Percentiles rank a stretch among this genome's conserved stretches.
Conservation (phyloP, 2,797 vertebrate species). For the Macroramphosus scolopax region DNA sequence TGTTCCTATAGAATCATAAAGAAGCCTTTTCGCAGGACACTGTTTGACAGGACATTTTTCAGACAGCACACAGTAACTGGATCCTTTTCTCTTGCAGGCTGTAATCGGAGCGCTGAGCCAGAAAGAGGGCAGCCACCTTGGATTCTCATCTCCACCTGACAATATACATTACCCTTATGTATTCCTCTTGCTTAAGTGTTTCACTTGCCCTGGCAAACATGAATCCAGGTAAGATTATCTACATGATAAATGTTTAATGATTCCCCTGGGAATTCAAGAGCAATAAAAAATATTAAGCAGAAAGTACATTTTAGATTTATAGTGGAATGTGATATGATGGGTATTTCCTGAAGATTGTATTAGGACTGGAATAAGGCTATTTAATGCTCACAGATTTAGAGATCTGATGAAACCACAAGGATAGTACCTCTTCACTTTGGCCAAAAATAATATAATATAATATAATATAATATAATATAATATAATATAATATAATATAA, state of each 20-base stretch:
- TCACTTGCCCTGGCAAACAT: conserved; percentile 54
- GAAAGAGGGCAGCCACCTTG: conserved; percentile 60
- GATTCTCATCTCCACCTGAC: conserved; percentile 62
- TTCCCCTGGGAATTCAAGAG: conserved; percentile 74
- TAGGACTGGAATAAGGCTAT: neutral
- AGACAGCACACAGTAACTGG: conserved; percentile 46
- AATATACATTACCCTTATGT: conserved; percentile 59
- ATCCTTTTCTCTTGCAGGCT: conserved; percentile 62
- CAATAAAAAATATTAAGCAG: conserved; percentile 30
- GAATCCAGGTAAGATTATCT: conserved; percentile 67
- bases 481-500: too few species aligned
- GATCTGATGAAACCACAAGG: neutral
- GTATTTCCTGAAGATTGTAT: neutral
- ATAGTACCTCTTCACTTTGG: too few species aligned
- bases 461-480: too few species aligned
- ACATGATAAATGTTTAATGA: conserved; percentile 69
- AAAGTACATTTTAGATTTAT: neutral
- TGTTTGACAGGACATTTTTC: conserved; percentile 26
- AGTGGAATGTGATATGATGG: neutral
- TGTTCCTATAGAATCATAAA: conserved; percentile 25
- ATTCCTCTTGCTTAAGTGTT: conserved; percentile 58
- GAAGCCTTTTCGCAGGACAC: conserved; percentile 19
- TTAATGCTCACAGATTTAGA: neutral
- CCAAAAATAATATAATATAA: too few species aligned
- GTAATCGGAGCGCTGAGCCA: conserved; percentile 61